These are phyloP conservation scores for Pentamera pediparva DNA, from an alignment of 53 echinoderm and acorn worm species.

Conservation along the genomic window DNA sequence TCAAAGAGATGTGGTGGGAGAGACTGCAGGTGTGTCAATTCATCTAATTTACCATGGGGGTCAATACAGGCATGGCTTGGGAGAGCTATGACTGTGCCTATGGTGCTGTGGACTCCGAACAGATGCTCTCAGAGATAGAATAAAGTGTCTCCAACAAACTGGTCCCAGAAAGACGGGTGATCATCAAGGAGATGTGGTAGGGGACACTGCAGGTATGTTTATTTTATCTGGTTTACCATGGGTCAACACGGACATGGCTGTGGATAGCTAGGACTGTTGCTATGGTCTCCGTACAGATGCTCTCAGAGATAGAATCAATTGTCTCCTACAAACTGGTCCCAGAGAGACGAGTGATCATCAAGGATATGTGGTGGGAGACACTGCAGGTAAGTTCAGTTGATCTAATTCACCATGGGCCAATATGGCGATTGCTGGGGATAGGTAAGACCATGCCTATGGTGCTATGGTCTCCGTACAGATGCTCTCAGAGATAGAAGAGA, in stretches of 20 bases:
- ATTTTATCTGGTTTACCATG: no score
- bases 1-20: constrained; percentile 99
- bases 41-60: no score
- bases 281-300: neutral
- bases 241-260: constrained; percentile 95
- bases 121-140: constrained; percentile 25
- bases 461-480: constrained; percentile 99
- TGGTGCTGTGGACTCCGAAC: constrained; percentile 12
- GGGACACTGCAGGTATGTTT: constrained; percentile 12
- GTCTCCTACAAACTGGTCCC: constrained; percentile 97
- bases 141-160: neutral
- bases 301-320: constrained; percentile 89
- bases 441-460: constrained; percentile 95
- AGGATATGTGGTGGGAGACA: constrained; percentile 98
- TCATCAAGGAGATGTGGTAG: constrained; percentile 25
- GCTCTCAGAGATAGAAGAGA: constrained; percentile 94
- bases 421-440: constrained; percentile 88
- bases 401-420: neutral
- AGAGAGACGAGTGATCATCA: constrained; percentile 87
- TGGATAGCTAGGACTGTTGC: constrained; percentile 87
- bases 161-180: constrained; percentile 9
- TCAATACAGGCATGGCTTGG: no score
- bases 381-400: constrained; percentile 60
- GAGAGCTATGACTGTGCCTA: no score
- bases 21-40: constrained; percentile 97